Conservation (phyloP, 2,797 vertebrate genomes). For the Enteromius fasciolatus region DNA sequence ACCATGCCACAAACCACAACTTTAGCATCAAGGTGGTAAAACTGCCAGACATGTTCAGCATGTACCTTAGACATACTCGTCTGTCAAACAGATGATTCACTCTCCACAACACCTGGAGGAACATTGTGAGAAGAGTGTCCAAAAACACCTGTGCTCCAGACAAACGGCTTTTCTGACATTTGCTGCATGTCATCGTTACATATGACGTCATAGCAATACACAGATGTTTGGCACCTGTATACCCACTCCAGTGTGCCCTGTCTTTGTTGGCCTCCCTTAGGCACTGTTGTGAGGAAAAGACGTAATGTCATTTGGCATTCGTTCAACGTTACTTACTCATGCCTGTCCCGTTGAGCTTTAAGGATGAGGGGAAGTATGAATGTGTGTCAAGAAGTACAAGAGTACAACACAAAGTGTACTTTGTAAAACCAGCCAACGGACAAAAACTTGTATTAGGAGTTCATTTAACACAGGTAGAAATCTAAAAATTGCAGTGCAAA, state of each 20-base stretch:
- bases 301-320: background rate
- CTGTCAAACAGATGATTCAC: conserved; percentile 27
- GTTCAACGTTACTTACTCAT: conserved; percentile 21
- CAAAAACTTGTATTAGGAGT: background rate
- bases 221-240: conserved; percentile 51
- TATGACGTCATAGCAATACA: conserved; percentile 33
- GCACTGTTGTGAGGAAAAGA: conserved; percentile 28
- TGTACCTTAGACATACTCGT: conserved; percentile 16
- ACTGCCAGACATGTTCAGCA: conserved; percentile 13
- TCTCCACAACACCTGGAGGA: conserved; percentile 32
- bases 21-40: conserved; percentile 24
- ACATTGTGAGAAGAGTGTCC: conserved; percentile 6
- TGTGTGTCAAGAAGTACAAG: conserved; percentile 7
- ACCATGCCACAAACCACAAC: background rate
- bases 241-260: background rate
- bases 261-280: background rate
- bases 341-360: background rate
- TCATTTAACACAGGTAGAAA: background rate
- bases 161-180: background rate
- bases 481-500: background rate
- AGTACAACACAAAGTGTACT: conserved; percentile 14
- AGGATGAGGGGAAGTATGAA: background rate
- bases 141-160: conserved; percentile 51
- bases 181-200: conserved; percentile 10
- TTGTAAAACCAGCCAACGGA: background rate